Percentiles rank a stretch among this genome's conserved stretches.
Conservation (phyloP, 1,140 invertebrate genomes). For the Philopotamus ludificatus region DNA sequence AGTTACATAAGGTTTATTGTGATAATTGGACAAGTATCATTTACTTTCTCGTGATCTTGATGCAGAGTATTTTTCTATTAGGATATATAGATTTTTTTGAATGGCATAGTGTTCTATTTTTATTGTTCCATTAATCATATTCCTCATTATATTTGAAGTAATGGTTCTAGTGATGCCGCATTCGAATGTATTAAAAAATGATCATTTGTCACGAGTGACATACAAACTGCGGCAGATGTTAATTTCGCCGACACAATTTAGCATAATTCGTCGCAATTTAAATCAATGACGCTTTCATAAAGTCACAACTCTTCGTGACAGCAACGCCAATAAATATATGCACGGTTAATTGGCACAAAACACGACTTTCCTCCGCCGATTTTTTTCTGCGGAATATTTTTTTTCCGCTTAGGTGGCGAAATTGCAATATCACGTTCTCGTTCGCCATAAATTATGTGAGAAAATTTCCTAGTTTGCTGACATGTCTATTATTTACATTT, state of each 20-base stretch:
- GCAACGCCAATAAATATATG: too few relatives aligned
- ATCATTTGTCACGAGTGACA: neutral
- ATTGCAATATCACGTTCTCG: neutral
- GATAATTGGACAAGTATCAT: too few relatives aligned
- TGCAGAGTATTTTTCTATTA: too few relatives aligned
- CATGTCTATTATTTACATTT: conserved; percentile 14
- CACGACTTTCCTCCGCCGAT: too few relatives aligned
- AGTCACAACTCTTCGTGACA: neutral
- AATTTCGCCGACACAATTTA: neutral
- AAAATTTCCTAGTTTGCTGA: conserved; percentile 9
- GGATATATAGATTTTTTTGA: too few relatives aligned
- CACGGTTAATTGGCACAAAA: too few relatives aligned
- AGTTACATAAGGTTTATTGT: too few relatives aligned
- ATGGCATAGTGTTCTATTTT: too few relatives aligned
- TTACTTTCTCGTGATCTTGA: too few relatives aligned
- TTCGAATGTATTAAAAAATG: too few relatives aligned
- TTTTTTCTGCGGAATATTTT: too few relatives aligned
- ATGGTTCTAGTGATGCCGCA: neutral
- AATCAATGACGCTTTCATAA: neutral
- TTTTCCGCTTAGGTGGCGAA: too few relatives aligned
- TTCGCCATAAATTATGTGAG: neutral
- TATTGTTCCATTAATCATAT: neutral
- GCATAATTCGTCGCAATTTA: neutral
- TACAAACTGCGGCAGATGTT: neutral
- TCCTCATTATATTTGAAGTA: neutral